A percentile compares a stretch with the other conserved stretches of the same genome.
phyloP scores from a whole-genome alignment of 1,140 invertebrate genomes.

The Oncopeltus fasciatus region DNA sequence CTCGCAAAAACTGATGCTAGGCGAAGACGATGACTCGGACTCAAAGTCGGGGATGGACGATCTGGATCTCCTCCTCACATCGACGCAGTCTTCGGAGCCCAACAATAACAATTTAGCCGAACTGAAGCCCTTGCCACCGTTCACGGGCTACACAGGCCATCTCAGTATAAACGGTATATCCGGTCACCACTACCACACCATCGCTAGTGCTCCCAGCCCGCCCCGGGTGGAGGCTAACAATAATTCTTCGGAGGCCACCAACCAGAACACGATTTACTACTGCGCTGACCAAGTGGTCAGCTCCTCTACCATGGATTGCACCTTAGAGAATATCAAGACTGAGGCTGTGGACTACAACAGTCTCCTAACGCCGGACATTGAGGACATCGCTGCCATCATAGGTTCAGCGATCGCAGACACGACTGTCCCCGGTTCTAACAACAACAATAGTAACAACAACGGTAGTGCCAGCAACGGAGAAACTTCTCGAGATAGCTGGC shows the following conservation, averaged over 20 bases:
- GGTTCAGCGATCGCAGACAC: conserved; percentile 79
- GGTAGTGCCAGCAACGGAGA: conserved; percentile 33
- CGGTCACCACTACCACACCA: conserved; percentile 71
- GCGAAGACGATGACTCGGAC: conserved; percentile 30
- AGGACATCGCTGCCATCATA: conserved; percentile 76
- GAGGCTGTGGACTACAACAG: conserved; percentile 36
- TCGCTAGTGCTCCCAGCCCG: conserved; percentile 39
- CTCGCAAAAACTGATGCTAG: conserved; percentile 14
- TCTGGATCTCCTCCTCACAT: conserved; percentile 39
- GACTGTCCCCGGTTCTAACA: conserved; percentile 49
- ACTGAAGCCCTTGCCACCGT: conserved; percentile 71
- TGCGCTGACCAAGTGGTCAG: conserved; percentile 26
- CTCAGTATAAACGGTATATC: conserved; percentile 69
- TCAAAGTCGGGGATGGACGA: conserved; percentile 42
- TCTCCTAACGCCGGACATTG: conserved; percentile 45
- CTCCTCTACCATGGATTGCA: conserved; percentile 30
- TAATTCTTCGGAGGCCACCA: conserved; percentile 30
- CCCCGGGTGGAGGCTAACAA: conserved; percentile 40
- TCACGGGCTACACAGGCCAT: conserved; percentile 69
- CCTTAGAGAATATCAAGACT: conserved; percentile 31
- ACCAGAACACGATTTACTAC: conserved; percentile 29
- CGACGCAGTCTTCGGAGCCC: conserved; percentile 28
- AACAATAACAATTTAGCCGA: conserved; percentile 51
- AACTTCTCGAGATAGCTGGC: conserved; percentile 50
- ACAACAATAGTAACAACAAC: conserved; percentile 7